Base-by-base conservation (phyloP, 2,888 invertebrate genomes). In the Diplazon laetatorius region DNA sequence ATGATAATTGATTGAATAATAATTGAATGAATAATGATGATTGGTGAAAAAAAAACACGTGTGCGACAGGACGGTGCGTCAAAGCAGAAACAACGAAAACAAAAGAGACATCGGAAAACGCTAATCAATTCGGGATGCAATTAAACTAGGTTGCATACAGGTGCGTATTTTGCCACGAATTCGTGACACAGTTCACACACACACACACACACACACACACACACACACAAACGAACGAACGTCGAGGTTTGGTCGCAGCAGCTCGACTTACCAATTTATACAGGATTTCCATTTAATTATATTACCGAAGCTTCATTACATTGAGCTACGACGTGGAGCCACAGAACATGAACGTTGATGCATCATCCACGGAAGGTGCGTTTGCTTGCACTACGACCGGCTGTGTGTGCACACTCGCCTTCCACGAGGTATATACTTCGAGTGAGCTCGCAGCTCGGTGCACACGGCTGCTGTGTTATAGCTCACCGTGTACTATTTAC, bases 1-100 rank as follows among this genome's bases (percentile, higher is more conserved):
- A 71, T 65, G 66, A 72, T 72, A 66, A 72, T 77, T 77, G 55
- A 18, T 46, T 66, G 68, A 72, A 72, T 52, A 72, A 68, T n/a
- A n/a, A n/a, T n/a, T n/a, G n/a, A n/a, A n/a, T n/a, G n/a, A n/a
- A n/a, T n/a, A n/a, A n/a, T n/a, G 66, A 72, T 72, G 72, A 72
- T 77, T 77, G 55, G 25, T 46, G 72, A 72, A 72, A 72, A 60
- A 72, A 68, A 72, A 72, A 60, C 66, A 68, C 62, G 68, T 55
- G 46, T 16, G 39, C 20, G 44, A 42, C 63, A 50, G 22, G 42
- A 39, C 14, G 39, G n/a, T n/a, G 25, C 25, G 18, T 63, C 59
- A 12, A 50, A 57, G 52, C 42, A 30, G 14, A 39, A 57, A 14
- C 22, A 30, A 39, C 35, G 30, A 18, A 50, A 44, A n/a, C n/a